phyloP scores from a whole-genome alignment of 2,888 invertebrate genomes.

The Brachyopa scutellaris region DNA sequence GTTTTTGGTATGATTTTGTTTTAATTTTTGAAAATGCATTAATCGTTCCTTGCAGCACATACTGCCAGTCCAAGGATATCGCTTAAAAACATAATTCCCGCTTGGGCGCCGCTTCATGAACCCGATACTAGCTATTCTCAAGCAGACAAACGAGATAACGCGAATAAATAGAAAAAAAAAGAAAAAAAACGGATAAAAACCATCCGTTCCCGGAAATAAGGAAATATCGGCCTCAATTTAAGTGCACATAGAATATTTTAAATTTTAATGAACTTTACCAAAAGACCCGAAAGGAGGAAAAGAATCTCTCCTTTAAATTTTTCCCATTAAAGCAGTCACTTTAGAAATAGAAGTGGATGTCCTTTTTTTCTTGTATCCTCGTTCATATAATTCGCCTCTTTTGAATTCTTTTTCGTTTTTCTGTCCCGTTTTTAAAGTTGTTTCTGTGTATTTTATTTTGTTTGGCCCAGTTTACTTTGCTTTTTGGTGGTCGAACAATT shows the following conservation, averaged over 20 bases:
- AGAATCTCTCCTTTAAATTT: conserved; percentile 11
- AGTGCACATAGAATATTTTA: conserved; percentile 28
- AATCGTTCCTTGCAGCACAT: not conserved
- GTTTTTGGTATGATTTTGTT: too few species aligned
- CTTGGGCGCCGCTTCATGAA: not conserved
- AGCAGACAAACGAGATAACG: not conserved
- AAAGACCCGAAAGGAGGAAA: too few species aligned
- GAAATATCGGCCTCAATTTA: conserved; percentile 18
- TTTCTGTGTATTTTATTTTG: not conserved
- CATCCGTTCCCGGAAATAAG: conserved; percentile 10
- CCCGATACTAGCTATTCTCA: not conserved
- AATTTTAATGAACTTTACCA: conserved; percentile 35
- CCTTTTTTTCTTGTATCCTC: not conserved
- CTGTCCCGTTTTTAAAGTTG: not conserved
- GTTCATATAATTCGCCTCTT: conserved; percentile 4
- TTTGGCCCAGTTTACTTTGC: not conserved
- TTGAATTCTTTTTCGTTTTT: not conserved
- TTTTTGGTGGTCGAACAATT: conserved; percentile 45
- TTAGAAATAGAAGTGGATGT: too few species aligned
- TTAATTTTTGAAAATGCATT: too few species aligned
- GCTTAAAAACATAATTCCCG: not conserved
- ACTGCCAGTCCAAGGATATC: not conserved
- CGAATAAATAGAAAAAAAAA: conserved; percentile 4
- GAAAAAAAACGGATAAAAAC: too few species aligned
- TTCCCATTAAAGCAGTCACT: conserved; percentile 17